Conservation (phyloP, 2,113 vertebrate genomes). For the Vulpes ferrilata region DNA sequence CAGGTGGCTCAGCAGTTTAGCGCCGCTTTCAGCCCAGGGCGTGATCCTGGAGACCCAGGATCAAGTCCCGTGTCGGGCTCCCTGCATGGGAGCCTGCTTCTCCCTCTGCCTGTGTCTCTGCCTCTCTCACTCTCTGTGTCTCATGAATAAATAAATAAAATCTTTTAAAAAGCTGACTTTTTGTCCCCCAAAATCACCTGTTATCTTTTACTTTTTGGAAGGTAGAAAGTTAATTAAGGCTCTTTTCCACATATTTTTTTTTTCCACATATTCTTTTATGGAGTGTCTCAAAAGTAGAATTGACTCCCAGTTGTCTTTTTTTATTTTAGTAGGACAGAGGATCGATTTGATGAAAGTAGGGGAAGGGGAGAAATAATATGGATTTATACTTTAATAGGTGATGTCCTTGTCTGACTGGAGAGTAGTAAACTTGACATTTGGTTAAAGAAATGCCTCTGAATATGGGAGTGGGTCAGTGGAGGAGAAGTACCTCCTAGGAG, state of each 20-base stretch:
- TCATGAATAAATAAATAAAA: no score
- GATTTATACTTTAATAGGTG: background rate
- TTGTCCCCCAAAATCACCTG: background rate
- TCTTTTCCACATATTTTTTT: conserved; percentile 11
- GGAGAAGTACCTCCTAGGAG: background rate
- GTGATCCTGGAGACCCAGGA: no score
- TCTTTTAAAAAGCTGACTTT: background rate
- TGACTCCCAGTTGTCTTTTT: background rate
- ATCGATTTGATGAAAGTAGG: background rate
- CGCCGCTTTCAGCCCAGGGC: no score
- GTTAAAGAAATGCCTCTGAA: conserved; percentile 40
- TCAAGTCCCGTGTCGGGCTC: no score
- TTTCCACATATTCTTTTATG: background rate
- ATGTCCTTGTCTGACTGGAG: background rate
- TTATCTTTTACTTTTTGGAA: conserved; percentile 38
- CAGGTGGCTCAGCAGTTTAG: no score
- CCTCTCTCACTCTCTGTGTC: no score
- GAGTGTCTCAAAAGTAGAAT: conserved; percentile 29
- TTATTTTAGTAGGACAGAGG: background rate
- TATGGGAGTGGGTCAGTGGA: background rate
- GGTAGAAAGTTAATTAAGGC: background rate
- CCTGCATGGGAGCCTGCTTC: no score
- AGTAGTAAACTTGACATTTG: conserved; percentile 26
- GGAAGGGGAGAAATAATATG: background rate
- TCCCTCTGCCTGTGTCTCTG: no score